phyloP scores from a whole-genome alignment of 2,888 invertebrate species.

The Andrena minutula region DNA sequence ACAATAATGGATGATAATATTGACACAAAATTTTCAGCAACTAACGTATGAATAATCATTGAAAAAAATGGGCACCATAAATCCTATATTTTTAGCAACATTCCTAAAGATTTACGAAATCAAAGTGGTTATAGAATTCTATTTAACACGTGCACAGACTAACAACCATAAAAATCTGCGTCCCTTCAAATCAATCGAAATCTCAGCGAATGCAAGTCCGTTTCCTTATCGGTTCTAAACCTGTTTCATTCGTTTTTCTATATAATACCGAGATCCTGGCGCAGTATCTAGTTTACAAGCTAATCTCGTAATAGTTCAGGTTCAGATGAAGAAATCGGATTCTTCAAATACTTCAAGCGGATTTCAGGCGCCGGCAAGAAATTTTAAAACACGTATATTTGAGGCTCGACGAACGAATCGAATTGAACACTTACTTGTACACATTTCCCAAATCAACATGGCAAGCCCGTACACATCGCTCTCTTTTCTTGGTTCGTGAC shows the following conservation, averaged over 20 bases:
- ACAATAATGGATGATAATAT: too few relatives aligned
- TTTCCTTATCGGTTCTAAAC: constrained; percentile 42
- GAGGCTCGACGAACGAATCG: neutral
- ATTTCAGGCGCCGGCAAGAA: neutral
- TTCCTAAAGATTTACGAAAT: too few relatives aligned
- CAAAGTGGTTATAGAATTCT: neutral
- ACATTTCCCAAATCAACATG: constrained; percentile 81
- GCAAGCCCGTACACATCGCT: constrained; percentile 79
- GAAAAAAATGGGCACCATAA: too few relatives aligned
- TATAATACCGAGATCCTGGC: neutral
- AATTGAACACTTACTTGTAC: constrained; percentile 73
- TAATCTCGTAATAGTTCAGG: constrained; percentile 42
- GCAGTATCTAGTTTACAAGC: constrained; percentile 28
- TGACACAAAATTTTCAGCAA: too few relatives aligned
- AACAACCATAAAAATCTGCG: neutral
- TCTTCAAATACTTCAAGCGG: constrained; percentile 3
- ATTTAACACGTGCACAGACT: neutral
- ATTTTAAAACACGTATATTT: neutral
- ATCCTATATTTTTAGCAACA: too few relatives aligned
- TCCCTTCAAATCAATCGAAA: constrained; percentile 14
- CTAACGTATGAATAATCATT: too few relatives aligned
- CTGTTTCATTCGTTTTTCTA: constrained; percentile 36
- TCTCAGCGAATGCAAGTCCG: constrained; percentile 15
- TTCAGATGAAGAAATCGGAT: constrained; percentile 35
- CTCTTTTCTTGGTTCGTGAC: constrained; percentile 65